These are phyloP conservation scores for Rhinatrema bivittatum DNA, from an alignment of 2,797 vertebrate genomes.

Conservation along the genomic window DNA sequence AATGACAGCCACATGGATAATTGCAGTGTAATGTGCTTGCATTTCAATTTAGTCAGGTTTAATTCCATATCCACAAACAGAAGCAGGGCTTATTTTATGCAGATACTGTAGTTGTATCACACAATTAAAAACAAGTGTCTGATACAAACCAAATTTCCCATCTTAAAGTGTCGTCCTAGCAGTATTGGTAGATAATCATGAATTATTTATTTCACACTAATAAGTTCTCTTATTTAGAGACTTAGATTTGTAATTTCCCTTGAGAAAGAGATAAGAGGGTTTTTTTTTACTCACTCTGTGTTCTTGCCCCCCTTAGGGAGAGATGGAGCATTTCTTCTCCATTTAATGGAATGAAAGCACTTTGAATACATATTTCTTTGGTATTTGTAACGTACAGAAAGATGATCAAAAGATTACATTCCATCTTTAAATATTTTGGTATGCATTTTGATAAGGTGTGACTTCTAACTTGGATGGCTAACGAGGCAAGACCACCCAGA, in stretches of 20 bases:
- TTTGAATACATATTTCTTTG: too few relatives aligned
- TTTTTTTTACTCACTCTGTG: not conserved
- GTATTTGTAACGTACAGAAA: too few relatives aligned
- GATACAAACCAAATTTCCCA: not conserved
- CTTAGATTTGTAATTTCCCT: not conserved
- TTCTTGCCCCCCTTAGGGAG: too few relatives aligned
- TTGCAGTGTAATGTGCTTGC: slow-evolving; percentile 15
- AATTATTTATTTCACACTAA: not conserved
- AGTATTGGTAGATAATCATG: not conserved
- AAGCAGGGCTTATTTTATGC: slow-evolving; percentile 6
- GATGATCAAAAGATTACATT: too few relatives aligned
- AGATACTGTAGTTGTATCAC: not conserved
- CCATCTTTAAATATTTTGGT: too few relatives aligned
- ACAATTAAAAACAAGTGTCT: slow-evolving; percentile 1
- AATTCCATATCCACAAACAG: slow-evolving; percentile 18
- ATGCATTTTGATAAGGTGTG: too few relatives aligned
- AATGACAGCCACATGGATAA: slow-evolving; percentile 26
- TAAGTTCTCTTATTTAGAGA: slow-evolving; percentile 10
- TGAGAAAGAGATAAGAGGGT: not conserved
- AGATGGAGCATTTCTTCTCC: too few relatives aligned
- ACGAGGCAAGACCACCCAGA: too few relatives aligned
- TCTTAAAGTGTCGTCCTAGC: slow-evolving; percentile 4
- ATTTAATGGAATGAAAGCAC: too few relatives aligned
- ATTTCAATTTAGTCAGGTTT: slow-evolving; percentile 29
- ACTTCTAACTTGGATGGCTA: too few relatives aligned